A percentile compares a stretch with the other conserved stretches of the same genome.
Conservation (phyloP, 2,113 vertebrate genomes). For the Festucalex cinctus region DNA sequence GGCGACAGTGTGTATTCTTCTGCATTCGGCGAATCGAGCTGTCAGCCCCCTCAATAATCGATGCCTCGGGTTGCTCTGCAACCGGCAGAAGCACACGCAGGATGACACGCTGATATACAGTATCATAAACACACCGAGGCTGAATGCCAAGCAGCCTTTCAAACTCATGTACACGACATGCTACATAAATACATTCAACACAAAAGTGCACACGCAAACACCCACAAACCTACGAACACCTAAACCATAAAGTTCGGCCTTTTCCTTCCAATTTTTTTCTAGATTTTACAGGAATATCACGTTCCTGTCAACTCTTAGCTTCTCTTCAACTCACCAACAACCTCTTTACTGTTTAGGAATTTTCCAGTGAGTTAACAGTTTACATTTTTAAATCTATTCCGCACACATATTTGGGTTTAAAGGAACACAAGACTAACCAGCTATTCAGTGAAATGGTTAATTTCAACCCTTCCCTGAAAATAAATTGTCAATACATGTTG, state of each 20-base stretch:
- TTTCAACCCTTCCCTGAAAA: too few relatives aligned
- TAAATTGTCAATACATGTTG: too few relatives aligned
- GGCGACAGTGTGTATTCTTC: conserved; percentile 55
- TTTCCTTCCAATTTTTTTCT: too few relatives aligned
- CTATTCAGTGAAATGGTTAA: too few relatives aligned
- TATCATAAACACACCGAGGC: conserved; percentile 40
- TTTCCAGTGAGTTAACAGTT: too few relatives aligned
- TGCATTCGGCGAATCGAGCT: conserved; percentile 49
- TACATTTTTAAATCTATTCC: too few relatives aligned
- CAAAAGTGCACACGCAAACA: conserved; percentile 2
- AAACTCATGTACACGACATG: conserved; percentile 16
- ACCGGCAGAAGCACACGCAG: conserved; percentile 34
- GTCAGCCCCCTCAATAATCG: conserved; percentile 54
- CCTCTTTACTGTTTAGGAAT: too few relatives aligned
- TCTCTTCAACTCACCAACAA: not conserved
- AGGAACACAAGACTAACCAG: too few relatives aligned
- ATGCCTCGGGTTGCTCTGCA: conserved; percentile 42
- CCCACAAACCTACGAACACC: not conserved
- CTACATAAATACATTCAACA: not conserved
- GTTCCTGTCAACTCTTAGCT: too few relatives aligned
- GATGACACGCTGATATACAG: conserved; percentile 25
- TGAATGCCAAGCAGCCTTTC: conserved; percentile 24
- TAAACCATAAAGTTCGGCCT: not conserved
- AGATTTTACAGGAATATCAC: too few relatives aligned
- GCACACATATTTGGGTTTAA: too few relatives aligned